Evolutionary conservation across 92 coral and sea anemone species (phyloP).

Genomic region (Epizoanthus illoricatus): DNA sequence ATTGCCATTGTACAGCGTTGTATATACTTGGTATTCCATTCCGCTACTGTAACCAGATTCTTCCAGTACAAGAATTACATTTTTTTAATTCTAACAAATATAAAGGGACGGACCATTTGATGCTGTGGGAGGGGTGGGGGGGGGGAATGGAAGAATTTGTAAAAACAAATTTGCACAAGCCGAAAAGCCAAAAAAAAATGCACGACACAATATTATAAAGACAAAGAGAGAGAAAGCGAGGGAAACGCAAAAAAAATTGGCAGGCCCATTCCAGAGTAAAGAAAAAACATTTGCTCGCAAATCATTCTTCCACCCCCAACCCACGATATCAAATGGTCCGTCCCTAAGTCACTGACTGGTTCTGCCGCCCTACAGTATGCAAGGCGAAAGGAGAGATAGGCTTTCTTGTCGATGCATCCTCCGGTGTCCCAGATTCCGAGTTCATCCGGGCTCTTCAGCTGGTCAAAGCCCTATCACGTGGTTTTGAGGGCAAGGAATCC

Average conservation of each 20-base stretch:
- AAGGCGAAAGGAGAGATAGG: constrained; percentile 85
- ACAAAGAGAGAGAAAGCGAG: too few species aligned
- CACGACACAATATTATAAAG: too few species aligned
- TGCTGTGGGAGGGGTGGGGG: too few species aligned
- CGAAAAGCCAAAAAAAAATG: too few species aligned
- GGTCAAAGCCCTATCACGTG: constrained; percentile 80
- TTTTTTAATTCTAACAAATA: not conserved
- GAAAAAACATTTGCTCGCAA: too few species aligned
- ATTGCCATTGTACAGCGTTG: not conserved
- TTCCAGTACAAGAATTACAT: not conserved
- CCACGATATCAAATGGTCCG: too few species aligned
- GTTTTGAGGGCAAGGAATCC: constrained; percentile 60
- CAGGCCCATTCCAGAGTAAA: too few species aligned
- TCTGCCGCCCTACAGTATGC: constrained; percentile 49
- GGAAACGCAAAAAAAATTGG: too few species aligned
- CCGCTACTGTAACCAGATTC: not conserved
- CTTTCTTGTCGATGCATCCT: constrained; percentile 87
- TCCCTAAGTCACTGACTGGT: not conserved
- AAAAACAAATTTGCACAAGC: too few species aligned
- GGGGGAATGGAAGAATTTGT: too few species aligned
- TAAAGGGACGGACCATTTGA: too few species aligned
- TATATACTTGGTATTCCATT: not conserved
- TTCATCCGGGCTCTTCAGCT: constrained; percentile 80
- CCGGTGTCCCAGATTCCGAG: constrained; percentile 75
- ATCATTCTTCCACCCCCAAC: too few species aligned